Conservation (phyloP, 1,140 invertebrate species). For the Phenacoccus solenopsis region DNA sequence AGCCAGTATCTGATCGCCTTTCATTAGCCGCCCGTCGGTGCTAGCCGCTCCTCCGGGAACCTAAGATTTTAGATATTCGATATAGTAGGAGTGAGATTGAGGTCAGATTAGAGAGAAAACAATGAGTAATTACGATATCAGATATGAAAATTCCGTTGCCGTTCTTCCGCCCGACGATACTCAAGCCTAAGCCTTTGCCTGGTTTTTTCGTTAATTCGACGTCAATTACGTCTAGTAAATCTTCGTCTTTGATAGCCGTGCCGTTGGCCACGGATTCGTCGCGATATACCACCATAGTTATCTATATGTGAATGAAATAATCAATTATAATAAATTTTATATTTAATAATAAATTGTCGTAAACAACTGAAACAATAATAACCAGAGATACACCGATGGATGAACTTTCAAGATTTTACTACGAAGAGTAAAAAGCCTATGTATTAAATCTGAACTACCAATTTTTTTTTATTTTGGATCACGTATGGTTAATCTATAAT, state of each 20-base stretch:
- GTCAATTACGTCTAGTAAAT: conserved; percentile 66
- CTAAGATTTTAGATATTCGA: no score
- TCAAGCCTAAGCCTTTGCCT: conserved; percentile 83
- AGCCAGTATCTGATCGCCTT: conserved; percentile 80
- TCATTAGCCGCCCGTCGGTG: conserved; percentile 78
- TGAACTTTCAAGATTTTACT: no score
- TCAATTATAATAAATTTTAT: no score
- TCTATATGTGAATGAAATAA: no score
- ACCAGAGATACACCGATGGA: no score
- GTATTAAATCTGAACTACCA: no score
- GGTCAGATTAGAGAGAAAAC: conserved; percentile 11
- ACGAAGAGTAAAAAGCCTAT: no score
- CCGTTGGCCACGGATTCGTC: conserved; percentile 45
- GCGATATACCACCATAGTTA: conserved; percentile 79
- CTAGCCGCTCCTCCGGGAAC: conserved; percentile 80
- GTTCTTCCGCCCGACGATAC: conserved; percentile 72
- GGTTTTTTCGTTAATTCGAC: conserved; percentile 85
- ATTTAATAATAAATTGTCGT: no score
- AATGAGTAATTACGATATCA: conserved; percentile 63
- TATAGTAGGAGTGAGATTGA: no score
- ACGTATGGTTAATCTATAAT: no score
- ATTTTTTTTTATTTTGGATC: no score
- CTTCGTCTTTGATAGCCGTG: conserved; percentile 42
- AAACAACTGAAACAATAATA: no score
- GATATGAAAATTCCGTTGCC: conserved; percentile 86